Conservation (phyloP, 1,140 invertebrate genomes). For the Sarcophaga peregrina region DNA sequence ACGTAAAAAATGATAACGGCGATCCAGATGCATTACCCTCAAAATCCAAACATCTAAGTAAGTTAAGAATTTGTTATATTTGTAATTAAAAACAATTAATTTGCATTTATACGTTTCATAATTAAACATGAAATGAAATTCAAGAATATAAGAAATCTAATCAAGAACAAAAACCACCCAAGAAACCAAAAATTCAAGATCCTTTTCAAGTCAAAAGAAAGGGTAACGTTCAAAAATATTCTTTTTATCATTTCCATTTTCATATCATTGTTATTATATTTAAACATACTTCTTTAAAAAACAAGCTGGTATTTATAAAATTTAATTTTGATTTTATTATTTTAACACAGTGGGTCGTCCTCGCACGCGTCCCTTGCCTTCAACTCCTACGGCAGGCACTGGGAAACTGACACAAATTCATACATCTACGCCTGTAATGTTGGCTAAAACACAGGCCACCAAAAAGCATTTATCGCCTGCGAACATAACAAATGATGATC, state of each 20-base stretch:
- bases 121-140: neutral
- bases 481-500: conserved; percentile 53
- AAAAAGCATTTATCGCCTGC: conserved; percentile 27
- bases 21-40: conserved; percentile 49
- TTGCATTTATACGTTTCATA: conserved; percentile 17
- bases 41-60: conserved; percentile 51
- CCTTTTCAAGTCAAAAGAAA: conserved; percentile 63
- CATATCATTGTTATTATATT: neutral
- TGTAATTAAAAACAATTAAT: neutral
- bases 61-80: conserved; percentile 5
- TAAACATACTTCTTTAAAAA: conserved; percentile 44
- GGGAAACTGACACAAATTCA: conserved; percentile 22
- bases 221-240: conserved; percentile 52
- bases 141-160: conserved; percentile 39
- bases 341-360: conserved; percentile 66
- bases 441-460: conserved; percentile 39
- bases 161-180: conserved; percentile 45
- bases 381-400: conserved; percentile 23
- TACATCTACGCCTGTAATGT: neutral
- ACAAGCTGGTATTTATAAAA: neutral
- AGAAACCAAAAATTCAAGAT: conserved; percentile 55
- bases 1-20: conserved; percentile 48
- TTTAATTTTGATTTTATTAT: conserved; percentile 37
- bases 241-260: conserved; percentile 47
- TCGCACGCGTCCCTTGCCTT: conserved; percentile 60